phyloP scores from a whole-genome alignment of 1,140 invertebrate genomes.

The Drosophila truncata region DNA sequence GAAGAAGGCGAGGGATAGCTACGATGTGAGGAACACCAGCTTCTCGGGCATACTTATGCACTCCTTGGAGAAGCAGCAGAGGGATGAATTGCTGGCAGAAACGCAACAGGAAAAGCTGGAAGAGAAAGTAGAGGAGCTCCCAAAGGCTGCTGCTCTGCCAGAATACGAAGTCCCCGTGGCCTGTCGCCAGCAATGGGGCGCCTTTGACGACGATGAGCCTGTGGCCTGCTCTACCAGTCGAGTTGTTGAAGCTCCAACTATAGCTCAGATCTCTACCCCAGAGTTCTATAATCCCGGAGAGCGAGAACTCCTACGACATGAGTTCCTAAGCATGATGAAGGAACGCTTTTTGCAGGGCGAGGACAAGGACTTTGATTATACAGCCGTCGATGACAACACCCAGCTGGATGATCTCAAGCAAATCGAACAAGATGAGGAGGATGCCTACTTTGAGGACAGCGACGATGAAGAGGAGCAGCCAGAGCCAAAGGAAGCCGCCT shows the following conservation, averaged over 20 bases:
- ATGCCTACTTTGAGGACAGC: slow-evolving; percentile 94
- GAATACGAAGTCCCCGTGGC: slow-evolving; percentile 63
- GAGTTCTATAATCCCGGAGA: slow-evolving; percentile 85
- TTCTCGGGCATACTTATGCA: slow-evolving; percentile 90
- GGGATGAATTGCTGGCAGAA: slow-evolving; percentile 87
- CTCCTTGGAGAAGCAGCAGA: slow-evolving; percentile 88
- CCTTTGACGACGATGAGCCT: slow-evolving; percentile 69
- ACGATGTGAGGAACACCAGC: slow-evolving; percentile 87
- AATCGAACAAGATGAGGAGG: slow-evolving; percentile 91
- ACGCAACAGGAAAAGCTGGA: slow-evolving; percentile 24
- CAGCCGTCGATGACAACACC: slow-evolving; percentile 90
- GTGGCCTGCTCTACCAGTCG: slow-evolving; percentile 69
- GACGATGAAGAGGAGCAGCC: slow-evolving; percentile 85
- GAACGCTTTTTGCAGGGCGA: slow-evolving; percentile 93
- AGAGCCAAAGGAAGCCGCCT: slow-evolving; percentile 27
- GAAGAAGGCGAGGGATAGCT: slow-evolving; percentile 88
- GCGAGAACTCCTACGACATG: slow-evolving; percentile 90
- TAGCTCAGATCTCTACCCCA: slow-evolving; percentile 77
- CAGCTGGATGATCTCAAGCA: slow-evolving; percentile 92
- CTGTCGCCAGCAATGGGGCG: slow-evolving; percentile 72
- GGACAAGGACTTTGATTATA: slow-evolving; percentile 92
- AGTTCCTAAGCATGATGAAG: slow-evolving; percentile 96
- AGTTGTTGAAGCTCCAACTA: slow-evolving; percentile 57
- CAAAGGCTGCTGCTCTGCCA: background rate
- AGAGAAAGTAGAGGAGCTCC: background rate